Evolutionary conservation across 2,888 invertebrate genomes (phyloP).

Genomic region (Synanthedon myopaeformis): DNA sequence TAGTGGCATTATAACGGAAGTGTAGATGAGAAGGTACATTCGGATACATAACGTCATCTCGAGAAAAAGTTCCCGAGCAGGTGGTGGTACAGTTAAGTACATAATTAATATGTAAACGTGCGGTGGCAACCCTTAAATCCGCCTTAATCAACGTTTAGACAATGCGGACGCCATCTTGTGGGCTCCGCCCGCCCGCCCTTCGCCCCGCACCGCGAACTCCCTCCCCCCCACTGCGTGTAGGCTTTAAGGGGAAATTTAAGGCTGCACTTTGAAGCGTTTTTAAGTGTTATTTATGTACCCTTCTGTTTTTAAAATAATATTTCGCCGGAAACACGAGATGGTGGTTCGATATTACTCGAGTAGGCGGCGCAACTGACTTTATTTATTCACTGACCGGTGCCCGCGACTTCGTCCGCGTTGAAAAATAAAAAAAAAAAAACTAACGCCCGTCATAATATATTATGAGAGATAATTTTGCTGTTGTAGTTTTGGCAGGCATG

Average conservation of each 20-base stretch:
- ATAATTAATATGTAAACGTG: slow-evolving; percentile 64
- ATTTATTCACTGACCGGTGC: too few species aligned
- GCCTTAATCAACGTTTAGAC: slow-evolving; percentile 64
- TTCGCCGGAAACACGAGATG: background rate
- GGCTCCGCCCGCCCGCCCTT: slow-evolving; percentile 17
- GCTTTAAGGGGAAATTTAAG: slow-evolving; percentile 38
- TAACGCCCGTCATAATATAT: too few species aligned
- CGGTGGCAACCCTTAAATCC: slow-evolving; percentile 45
- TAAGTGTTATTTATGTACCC: background rate
- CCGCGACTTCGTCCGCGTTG: too few species aligned
- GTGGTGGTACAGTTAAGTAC: slow-evolving; percentile 33
- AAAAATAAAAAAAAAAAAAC: too few species aligned
- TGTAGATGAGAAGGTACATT: background rate
- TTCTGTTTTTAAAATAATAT: background rate
- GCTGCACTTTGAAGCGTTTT: slow-evolving; percentile 17
- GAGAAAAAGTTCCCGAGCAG: background rate
- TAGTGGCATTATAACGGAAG: too few species aligned
- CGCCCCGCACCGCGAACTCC: slow-evolving; percentile 11
- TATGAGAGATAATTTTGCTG: too few species aligned
- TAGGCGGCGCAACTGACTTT: too few species aligned
- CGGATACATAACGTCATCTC: background rate
- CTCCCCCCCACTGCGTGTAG: slow-evolving; percentile 19
- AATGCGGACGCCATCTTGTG: slow-evolving; percentile 60
- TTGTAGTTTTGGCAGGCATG: too few species aligned
- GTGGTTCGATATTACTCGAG: too few species aligned